These are phyloP conservation scores for Noctua fimbriata DNA, from an alignment of 2,888 invertebrate species.

Conservation along the genomic window DNA sequence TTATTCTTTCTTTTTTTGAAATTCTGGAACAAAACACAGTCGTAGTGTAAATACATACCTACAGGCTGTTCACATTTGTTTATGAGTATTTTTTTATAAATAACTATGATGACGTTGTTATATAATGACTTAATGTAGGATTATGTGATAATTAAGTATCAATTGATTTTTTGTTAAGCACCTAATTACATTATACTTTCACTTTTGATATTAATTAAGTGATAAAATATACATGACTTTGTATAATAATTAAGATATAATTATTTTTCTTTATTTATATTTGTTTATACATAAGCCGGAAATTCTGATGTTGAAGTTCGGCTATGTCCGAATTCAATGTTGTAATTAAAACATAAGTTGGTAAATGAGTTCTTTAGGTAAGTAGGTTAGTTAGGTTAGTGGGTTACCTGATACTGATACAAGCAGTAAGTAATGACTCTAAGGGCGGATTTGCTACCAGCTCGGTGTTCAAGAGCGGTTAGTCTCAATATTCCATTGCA, in stretches of 20 bases:
- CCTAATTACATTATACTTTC: constrained; percentile 17
- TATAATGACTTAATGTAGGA: neutral
- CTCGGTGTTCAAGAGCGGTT: neutral
- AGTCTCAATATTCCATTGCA: neutral
- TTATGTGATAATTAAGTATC: neutral
- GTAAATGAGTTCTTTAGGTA: neutral
- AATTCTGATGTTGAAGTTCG: neutral
- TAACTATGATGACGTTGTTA: neutral
- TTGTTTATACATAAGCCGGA: neutral
- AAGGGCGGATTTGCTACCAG: neutral
- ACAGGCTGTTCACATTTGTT: neutral
- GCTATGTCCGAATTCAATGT: neutral
- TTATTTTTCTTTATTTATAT: too few species aligned
- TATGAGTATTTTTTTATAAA: neutral
- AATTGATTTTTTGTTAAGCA: neutral
- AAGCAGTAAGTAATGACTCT: neutral
- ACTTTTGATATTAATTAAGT: constrained; percentile 2
- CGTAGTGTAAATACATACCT: neutral
- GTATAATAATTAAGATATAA: constrained; percentile 11
- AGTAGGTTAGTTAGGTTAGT: neutral
- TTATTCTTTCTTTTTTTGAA: neutral
- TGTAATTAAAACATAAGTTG: neutral
- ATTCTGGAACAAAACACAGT: neutral
- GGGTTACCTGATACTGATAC: neutral
- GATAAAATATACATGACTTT: constrained; percentile 33